phyloP scores from a whole-genome alignment of 1,140 invertebrate genomes.

The Marisa cornuarietis region DNA sequence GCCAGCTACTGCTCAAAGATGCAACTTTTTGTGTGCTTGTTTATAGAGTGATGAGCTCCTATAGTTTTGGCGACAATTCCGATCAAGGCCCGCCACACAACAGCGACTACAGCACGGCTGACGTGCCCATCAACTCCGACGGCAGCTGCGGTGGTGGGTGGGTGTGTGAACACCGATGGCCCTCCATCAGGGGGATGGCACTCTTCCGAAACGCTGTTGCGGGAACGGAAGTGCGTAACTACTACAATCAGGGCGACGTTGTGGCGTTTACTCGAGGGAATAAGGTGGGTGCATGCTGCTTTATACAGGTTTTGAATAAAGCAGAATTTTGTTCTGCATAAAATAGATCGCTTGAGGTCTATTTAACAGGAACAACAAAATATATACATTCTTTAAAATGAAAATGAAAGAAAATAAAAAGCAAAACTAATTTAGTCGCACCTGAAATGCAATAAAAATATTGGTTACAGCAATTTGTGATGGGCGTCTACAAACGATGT shows the following conservation, averaged over 20 bases:
- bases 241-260: constrained; percentile 46
- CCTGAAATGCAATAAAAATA: too few relatives aligned
- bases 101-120: constrained; percentile 72
- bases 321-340: too few relatives aligned
- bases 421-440: too few relatives aligned
- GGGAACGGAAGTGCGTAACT: constrained; percentile 43
- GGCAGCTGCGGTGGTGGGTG: constrained; percentile 79
- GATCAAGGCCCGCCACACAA: constrained; percentile 39
- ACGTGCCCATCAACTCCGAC: constrained; percentile 64
- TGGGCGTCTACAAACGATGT: too few relatives aligned
- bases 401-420: too few relatives aligned
- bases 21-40: background rate
- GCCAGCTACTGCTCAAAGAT: too few relatives aligned
- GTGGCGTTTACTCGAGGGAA: constrained; percentile 58
- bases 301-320: too few relatives aligned
- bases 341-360: too few relatives aligned
- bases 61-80: constrained; percentile 59
- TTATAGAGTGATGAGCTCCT: constrained; percentile 79
- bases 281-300: constrained; percentile 19
- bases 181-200: constrained; percentile 81
- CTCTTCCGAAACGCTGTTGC: constrained; percentile 46
- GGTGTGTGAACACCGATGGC: constrained; percentile 89
- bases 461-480: too few relatives aligned
- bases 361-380: too few relatives aligned
- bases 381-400: too few relatives aligned